Evolutionary conservation across 2,888 invertebrate genomes (phyloP), one percentile per base, ranked within the genome.

Genomic region (Eudasyphora cyanicolor): DNA sequence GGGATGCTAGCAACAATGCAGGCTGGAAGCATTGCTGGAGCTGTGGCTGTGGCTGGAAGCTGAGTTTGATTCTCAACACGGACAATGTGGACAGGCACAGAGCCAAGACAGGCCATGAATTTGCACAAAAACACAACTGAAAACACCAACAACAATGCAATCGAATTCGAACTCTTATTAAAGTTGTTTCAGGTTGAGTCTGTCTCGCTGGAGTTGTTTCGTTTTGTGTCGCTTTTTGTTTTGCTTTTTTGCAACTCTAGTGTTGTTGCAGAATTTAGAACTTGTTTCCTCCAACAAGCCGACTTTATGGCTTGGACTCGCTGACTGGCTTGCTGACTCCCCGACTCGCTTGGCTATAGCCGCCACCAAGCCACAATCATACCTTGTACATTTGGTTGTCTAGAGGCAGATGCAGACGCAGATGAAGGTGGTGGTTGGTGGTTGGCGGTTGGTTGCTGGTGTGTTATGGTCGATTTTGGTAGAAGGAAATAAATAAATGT

Each of bases 201-300:
- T 62, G 32, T 51, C 54, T 64, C 75, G 75, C 78, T 76, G 57
- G 38, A 17, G 75, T 45, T 70, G 76, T 45, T 62, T 74, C 21
- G n/a, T n/a, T n/a, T n/a, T n/a, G n/a, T n/a, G n/a, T n/a, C n/a
- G n/a, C n/a, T n/a, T n/a, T n/a, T n/a, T n/a, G n/a, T n/a, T n/a
- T n/a, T 69, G 10, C 21, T 57, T 24, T 75, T 79, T 76, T 74
- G 76, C 42, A 29, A 35, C 76, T 64, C 35, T 67, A n/a, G 42
- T 19, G 51, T 49, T 70, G 77, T 17, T 19, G 29, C 57, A 57
- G 42, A 17, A 32, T 81, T 84, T 79, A 84, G 84, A 84, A 84
- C 84, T 84, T 73, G 84, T 84, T 84, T 84, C 78, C 67, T 67
- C 42, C 17, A 67, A 17, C 60, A 80, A 79, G 24, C 81, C 76